phyloP scores from a whole-genome alignment of 2,797 vertebrate genomes.

The Sardinella longiceps region DNA sequence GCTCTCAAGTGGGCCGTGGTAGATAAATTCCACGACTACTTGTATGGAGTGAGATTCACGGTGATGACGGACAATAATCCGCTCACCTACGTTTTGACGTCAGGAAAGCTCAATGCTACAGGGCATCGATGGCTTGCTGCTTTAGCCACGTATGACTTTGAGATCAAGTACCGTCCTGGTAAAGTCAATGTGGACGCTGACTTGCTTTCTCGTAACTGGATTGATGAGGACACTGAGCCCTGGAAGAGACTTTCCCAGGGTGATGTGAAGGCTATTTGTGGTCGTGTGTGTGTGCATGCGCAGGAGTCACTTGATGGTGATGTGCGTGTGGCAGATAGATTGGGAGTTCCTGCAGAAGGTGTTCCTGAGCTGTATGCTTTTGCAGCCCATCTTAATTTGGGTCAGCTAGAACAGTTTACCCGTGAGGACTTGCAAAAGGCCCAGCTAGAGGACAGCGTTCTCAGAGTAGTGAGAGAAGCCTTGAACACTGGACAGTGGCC shows the following conservation, averaged over 20 bases:
- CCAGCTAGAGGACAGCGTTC: background rate
- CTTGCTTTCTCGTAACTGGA: background rate
- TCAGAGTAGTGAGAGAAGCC: background rate
- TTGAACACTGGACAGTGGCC: background rate
- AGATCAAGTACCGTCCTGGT: too few relatives aligned
- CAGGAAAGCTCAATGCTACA: background rate
- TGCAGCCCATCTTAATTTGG: background rate
- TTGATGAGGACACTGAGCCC: background rate
- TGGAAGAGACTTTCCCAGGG: background rate
- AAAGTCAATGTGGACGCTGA: background rate
- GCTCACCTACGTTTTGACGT: conserved; percentile 15
- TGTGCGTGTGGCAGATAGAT: too few relatives aligned
- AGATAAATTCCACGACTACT: too few relatives aligned
- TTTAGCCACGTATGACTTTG: too few relatives aligned
- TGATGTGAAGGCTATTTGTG: conserved; percentile 17
- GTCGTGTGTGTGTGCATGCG: background rate
- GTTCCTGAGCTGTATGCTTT: background rate
- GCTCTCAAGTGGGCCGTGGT: too few relatives aligned
- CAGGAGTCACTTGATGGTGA: too few relatives aligned
- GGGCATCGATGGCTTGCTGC: too few relatives aligned
- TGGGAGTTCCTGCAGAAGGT: too few relatives aligned
- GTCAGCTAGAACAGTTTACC: background rate
- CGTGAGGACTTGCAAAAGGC: background rate
- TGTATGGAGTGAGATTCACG: too few relatives aligned
- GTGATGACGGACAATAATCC: background rate